These are phyloP conservation scores for Pectinophora gossypiella DNA, from an alignment of 1,140 invertebrate genomes.

Conservation along the genomic window DNA sequence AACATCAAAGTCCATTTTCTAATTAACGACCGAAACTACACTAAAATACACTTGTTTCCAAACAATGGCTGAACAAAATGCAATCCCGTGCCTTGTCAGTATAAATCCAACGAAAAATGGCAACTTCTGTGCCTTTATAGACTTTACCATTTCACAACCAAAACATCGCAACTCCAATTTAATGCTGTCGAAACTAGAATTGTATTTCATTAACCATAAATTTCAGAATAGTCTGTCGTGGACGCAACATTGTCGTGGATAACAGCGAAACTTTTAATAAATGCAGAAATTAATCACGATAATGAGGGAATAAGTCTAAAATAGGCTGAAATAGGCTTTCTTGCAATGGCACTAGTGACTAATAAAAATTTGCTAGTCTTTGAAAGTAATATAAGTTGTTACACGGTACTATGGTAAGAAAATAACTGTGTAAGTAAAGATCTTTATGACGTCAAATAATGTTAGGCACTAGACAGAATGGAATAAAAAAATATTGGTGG, in stretches of 20 bases:
- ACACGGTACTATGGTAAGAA: no score
- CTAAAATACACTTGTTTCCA: slow-evolving; percentile 18
- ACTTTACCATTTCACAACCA: no score
- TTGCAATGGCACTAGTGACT: no score
- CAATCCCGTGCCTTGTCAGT: slow-evolving; percentile 60
- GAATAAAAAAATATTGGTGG: no score
- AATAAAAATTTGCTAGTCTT: no score
- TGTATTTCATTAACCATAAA: neutral
- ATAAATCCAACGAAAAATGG: slow-evolving; percentile 61
- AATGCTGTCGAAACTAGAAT: no score
- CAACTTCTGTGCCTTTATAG: slow-evolving; percentile 55
- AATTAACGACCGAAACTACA: neutral
- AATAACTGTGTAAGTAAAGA: no score
- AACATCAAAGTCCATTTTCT: neutral
- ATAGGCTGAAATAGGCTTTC: neutral
- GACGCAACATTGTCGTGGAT: neutral
- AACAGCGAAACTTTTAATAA: slow-evolving; percentile 44
- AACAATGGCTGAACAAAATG: slow-evolving; percentile 57
- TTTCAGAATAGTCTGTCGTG: neutral
- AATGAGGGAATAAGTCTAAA: slow-evolving; percentile 1
- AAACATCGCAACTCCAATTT: no score
- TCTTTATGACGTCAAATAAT: no score
- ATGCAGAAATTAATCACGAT: slow-evolving; percentile 44
- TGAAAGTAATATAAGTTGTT: no score
- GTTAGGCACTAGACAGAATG: no score